Percentiles rank a stretch among this genome's conserved stretches.
phyloP scores from a whole-genome alignment of 2,797 vertebrate species.

The Acanthurus tractus region DNA sequence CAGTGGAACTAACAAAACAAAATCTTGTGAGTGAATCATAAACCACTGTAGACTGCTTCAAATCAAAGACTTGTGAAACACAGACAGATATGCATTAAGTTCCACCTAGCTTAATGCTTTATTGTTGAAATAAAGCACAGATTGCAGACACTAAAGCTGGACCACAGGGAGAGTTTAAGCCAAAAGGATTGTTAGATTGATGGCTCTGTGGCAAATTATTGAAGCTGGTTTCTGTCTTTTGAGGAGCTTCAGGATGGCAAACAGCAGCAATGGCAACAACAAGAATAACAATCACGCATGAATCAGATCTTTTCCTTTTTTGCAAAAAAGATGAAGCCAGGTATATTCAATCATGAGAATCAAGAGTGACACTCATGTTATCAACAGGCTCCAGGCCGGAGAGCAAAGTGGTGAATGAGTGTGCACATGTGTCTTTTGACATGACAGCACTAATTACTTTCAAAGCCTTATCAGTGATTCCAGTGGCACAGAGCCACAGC shows the following conservation, averaged over 20 bases:
- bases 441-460: slow-evolving; percentile 57
- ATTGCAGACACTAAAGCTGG: neutral
- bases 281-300: neutral
- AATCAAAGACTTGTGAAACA: neutral
- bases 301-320: too few species aligned
- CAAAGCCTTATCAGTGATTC: slow-evolving; percentile 65
- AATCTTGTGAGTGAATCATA: neutral
- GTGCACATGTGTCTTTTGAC: slow-evolving; percentile 16
- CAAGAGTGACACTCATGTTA: neutral
- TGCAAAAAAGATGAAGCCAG: neutral
- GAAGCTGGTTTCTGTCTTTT: slow-evolving; percentile 40
- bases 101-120: slow-evolving; percentile 24
- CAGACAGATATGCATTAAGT: slow-evolving; percentile 12
- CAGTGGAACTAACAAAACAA: neutral
- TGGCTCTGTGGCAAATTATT: slow-evolving; percentile 27
- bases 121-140: slow-evolving; percentile 39
- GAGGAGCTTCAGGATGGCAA: neutral
- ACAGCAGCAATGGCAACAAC: neutral
- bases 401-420: slow-evolving; percentile 16
- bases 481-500: slow-evolving; percentile 50
- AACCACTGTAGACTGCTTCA: neutral
- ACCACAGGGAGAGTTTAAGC: slow-evolving; percentile 25
- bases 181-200: slow-evolving; percentile 40
- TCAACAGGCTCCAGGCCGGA: slow-evolving; percentile 35
- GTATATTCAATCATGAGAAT: neutral